These are phyloP conservation scores for Hermaeophaga mercurialis DNA, from an alignment of 2,888 invertebrate genomes.

Conservation along the genomic window DNA sequence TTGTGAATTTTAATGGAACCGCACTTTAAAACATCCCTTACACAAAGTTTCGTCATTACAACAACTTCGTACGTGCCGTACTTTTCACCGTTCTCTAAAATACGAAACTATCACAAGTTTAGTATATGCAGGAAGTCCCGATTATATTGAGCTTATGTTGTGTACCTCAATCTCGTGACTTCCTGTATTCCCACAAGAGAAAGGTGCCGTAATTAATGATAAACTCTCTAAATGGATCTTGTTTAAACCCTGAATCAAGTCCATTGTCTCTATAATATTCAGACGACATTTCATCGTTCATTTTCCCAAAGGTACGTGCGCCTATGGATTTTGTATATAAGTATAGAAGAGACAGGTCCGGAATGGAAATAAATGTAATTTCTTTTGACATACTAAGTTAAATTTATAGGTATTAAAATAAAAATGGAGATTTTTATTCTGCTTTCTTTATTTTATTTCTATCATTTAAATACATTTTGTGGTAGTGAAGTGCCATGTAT, in stretches of 20 bases:
- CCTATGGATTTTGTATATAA: background rate
- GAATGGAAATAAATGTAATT: too few relatives aligned
- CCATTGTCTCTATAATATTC: slow-evolving; percentile 18
- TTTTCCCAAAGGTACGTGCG: slow-evolving; percentile 4
- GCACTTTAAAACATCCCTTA: too few relatives aligned
- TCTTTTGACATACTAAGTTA: too few relatives aligned
- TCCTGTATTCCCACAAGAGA: slow-evolving; percentile 22
- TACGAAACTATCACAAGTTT: slow-evolving; percentile 13
- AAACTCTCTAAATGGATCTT: slow-evolving; percentile 24
- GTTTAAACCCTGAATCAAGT: slow-evolving; percentile 21
- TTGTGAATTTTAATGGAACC: too few relatives aligned
- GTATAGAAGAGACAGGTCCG: too few relatives aligned
- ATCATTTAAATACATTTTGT: too few relatives aligned
- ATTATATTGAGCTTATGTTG: slow-evolving; percentile 14
- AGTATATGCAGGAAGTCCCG: slow-evolving; percentile 14
- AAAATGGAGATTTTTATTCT: too few relatives aligned
- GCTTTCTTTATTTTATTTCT: too few relatives aligned
- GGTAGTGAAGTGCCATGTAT: too few relatives aligned
- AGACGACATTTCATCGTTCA: slow-evolving; percentile 1
- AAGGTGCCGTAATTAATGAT: slow-evolving; percentile 25
- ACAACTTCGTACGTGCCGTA: background rate
- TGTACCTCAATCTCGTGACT: slow-evolving; percentile 20
- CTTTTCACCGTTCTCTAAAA: slow-evolving; percentile 6
- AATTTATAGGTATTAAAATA: too few relatives aligned
- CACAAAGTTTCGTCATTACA: slow-evolving; percentile 13